Evolutionary conservation across 2,113 vertebrate genomes (phyloP).

Genomic region (Gallinago media): DNA sequence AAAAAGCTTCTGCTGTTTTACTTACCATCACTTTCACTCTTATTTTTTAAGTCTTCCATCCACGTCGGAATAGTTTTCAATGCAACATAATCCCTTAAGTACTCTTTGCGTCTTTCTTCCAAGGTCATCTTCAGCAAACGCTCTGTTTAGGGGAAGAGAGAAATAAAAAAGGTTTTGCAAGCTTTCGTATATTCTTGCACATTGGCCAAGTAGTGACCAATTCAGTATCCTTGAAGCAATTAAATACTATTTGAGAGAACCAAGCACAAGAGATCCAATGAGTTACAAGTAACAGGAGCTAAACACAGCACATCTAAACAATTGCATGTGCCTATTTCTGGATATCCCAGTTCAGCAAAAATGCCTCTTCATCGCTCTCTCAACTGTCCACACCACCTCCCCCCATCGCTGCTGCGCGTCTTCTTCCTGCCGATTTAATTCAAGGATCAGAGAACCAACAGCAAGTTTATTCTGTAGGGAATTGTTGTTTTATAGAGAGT

Average conservation of each 20-base stretch:
- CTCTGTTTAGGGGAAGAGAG: conserved; percentile 75
- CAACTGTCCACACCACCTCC: not conserved
- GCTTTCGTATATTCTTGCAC: not conserved
- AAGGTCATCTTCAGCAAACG: conserved; percentile 88
- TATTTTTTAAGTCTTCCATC: conserved; percentile 83
- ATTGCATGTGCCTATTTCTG: not conserved
- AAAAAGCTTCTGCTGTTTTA: not conserved
- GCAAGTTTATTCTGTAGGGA: not conserved
- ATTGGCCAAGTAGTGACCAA: not conserved
- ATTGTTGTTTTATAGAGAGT: not conserved
- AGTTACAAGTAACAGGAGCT: not conserved
- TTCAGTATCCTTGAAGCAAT: not conserved
- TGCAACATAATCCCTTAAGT: conserved; percentile 80
- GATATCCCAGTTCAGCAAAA: not conserved
- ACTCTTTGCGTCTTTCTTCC: conserved; percentile 93
- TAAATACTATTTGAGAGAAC: not conserved
- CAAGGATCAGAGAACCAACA: not conserved
- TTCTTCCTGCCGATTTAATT: not conserved
- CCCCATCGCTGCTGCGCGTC: not conserved
- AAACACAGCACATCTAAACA: not conserved
- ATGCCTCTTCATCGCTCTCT: not conserved
- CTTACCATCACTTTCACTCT: conserved; percentile 79
- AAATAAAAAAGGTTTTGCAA: not conserved
- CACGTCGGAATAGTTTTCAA: conserved; percentile 87
- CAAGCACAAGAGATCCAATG: rapidly evolving